A percentile compares a stretch with the other conserved stretches of the same genome.
These are phyloP conservation scores for Eupeodes luniger DNA, from an alignment of 2,888 invertebrate species.

Conservation along the genomic window DNA sequence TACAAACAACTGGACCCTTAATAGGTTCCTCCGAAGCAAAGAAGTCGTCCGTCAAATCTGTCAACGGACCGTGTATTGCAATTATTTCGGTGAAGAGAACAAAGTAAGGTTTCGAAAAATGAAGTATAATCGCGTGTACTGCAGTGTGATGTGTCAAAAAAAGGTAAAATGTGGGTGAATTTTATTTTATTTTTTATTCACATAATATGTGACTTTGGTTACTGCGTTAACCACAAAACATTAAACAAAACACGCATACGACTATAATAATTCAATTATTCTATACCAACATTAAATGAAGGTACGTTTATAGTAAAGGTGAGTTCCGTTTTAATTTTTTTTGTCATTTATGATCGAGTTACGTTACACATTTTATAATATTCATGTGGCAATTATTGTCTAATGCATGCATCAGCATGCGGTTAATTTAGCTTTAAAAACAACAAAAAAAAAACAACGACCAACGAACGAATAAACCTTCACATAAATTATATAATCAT, in stretches of 20 bases:
- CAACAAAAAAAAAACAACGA: not conserved
- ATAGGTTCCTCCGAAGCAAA: too few relatives aligned
- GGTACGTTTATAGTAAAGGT: not conserved
- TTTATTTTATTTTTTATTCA: conserved; percentile 34
- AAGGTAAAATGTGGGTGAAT: conserved; percentile 19
- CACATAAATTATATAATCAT: not conserved
- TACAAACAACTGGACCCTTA: too few relatives aligned
- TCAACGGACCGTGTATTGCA: not conserved
- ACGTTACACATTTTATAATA: conserved; percentile 56
- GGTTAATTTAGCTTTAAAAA: conserved; percentile 45
- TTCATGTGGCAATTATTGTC: conserved; percentile 70
- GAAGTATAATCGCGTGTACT: too few relatives aligned
- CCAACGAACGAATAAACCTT: not conserved
- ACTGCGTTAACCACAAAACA: conserved; percentile 60
- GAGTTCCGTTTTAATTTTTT: conserved; percentile 32
- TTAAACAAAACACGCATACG: conserved; percentile 72
- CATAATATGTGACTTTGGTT: conserved; percentile 30
- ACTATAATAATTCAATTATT: conserved; percentile 71
- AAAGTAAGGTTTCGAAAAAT: not conserved
- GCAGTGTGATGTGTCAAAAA: too few relatives aligned
- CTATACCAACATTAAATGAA: too few relatives aligned
- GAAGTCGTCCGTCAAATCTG: too few relatives aligned
- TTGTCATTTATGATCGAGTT: conserved; percentile 30
- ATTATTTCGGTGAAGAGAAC: too few relatives aligned
- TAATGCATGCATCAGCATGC: conserved; percentile 69